Evolutionary conservation across 1,140 invertebrate species (phyloP).

Genomic region (Radopholus similis): DNA sequence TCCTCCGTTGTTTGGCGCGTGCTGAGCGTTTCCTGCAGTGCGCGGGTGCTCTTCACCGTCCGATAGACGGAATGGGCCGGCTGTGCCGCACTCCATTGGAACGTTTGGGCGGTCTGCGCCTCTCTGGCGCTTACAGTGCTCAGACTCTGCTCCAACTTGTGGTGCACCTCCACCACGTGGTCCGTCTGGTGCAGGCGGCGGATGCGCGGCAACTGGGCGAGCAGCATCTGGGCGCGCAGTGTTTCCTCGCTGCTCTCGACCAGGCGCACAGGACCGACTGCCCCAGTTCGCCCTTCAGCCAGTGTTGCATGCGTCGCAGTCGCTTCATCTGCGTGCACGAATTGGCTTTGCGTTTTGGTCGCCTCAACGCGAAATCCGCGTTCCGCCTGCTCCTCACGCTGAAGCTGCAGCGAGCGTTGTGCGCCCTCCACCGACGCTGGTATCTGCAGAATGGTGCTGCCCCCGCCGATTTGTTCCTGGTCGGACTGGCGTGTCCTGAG

Average conservation of each 20-base stretch:
- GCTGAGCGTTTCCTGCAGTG: background rate
- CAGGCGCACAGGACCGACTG: background rate
- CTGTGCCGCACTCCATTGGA: background rate
- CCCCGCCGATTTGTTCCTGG: background rate
- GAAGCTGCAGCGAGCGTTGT: background rate
- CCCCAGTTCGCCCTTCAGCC: background rate
- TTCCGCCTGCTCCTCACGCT: constrained; percentile 4
- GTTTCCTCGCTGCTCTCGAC: background rate
- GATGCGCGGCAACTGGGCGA: background rate
- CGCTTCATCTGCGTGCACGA: background rate
- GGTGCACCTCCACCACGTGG: background rate
- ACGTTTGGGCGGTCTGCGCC: background rate
- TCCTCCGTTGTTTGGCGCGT: background rate
- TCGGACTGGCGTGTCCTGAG: background rate
- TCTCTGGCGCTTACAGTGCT: background rate
- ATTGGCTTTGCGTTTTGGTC: background rate
- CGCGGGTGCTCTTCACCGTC: background rate
- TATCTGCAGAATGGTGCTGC: constrained; percentile 4
- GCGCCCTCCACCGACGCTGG: background rate
- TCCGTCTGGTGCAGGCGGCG: background rate
- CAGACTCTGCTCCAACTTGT: background rate
- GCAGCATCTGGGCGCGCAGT: background rate
- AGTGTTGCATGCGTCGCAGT: background rate
- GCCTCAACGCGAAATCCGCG: background rate
- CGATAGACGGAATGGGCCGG: background rate